A percentile compares a stretch with the other conserved stretches of the same genome.
Evolutionary conservation across 35 echinoderm and acorn worm genomes (phyloP).

Genomic region (Chiridota heheva): DNA sequence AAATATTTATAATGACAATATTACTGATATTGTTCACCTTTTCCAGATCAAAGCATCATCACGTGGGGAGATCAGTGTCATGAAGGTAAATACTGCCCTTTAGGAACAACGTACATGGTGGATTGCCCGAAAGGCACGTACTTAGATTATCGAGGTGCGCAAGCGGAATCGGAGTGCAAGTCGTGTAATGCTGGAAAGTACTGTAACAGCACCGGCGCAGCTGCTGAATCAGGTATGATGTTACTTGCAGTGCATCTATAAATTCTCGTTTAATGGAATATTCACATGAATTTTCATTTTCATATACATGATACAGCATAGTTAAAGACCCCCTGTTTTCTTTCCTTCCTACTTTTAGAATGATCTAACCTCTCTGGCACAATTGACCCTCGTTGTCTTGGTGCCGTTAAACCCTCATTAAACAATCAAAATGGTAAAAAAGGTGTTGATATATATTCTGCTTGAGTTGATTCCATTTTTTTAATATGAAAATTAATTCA

Average conservation of each 20-base stretch:
- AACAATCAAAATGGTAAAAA: too few species aligned
- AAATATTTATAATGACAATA: neutral
- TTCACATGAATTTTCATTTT: neutral
- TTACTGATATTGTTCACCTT: too few species aligned
- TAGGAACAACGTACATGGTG: constrained; percentile 80
- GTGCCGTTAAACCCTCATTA: too few species aligned
- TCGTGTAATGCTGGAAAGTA: constrained; percentile 80
- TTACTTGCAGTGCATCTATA: too few species aligned
- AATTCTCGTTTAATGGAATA: too few species aligned
- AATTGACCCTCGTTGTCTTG: too few species aligned
- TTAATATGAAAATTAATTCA: too few species aligned
- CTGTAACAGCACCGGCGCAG: constrained; percentile 70
- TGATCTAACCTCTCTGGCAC: too few species aligned
- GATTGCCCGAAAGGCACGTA: constrained; percentile 86
- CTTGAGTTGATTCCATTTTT: too few species aligned
- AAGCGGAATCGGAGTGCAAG: constrained; percentile 62
- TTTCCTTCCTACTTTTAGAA: too few species aligned
- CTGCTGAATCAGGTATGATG: constrained; percentile 53
- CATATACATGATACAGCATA: too few species aligned
- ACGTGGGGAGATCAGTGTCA: constrained; percentile 94
- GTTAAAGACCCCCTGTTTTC: neutral
- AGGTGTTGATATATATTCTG: neutral
- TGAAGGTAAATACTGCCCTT: constrained; percentile 70
- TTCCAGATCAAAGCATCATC: constrained; percentile 70
- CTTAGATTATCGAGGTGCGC: constrained; percentile 69